Base-by-base conservation (phyloP, 30 jellyfish, hydroid and myxozoan species). In the Mastigias papua region DNA sequence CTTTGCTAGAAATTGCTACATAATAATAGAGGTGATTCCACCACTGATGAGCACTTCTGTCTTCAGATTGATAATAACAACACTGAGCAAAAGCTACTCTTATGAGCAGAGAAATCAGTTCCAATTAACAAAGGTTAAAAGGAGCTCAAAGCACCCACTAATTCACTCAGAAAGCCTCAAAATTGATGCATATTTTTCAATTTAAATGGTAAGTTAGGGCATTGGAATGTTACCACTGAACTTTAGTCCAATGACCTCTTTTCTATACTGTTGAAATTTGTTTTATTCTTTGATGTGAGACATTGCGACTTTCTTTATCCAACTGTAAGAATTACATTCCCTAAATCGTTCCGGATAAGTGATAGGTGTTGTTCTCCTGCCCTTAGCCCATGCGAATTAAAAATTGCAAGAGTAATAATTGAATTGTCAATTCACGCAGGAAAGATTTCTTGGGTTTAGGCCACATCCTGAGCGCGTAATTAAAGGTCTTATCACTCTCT, bases 401-500 rank as follows among this genome's bases (percentile, higher is more conserved):
- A 49, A 49, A n/a, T n/a, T 49, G 83, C 33, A 72, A 72, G 35
- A 17, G 63, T 27, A 72, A 37, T 72, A 37, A 72, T 72, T 28
- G 67, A 26, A 72, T 72, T 20, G 34, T 37, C 83, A 72, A 35
- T 27, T 35, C 62, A 5, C 49, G 46, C 83, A 72, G 83, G 93
- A 83, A 69, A 71, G 71, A 31, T 34, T 66, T 58, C 48, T 57
- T 49, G 79, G 84, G 94, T 62, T 62, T 42, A 85, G 64, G 77
- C 46, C 26, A 33, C 88, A 79, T 37, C 84, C 78, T 60, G 76
- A 48, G 49, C 94, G 81, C 88, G 76, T 85, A 67, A 60, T 85
- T 85, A 85, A 42, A 30, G 32, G 94, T 48, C 69, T 85, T 85
- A 85, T 57, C 94, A 85, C 94, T 80, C 88, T 57, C 86, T 60